phyloP scores from a whole-genome alignment of 2,113 vertebrate species.

The Pteruthius melanotis region DNA sequence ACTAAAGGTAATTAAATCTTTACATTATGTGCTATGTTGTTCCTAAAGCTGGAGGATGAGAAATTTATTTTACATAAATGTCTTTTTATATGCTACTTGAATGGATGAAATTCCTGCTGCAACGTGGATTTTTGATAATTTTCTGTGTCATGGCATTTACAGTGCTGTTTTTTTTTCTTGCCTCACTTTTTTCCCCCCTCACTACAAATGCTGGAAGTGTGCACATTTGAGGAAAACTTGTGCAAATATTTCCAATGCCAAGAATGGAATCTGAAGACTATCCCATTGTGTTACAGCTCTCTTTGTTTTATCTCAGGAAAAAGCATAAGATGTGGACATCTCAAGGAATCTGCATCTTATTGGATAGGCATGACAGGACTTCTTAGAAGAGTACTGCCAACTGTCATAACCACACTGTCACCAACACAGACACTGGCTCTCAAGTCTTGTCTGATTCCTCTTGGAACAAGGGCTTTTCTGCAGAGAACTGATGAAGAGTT shows the following conservation, averaged over 20 bases:
- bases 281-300: not conserved
- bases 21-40: not conserved
- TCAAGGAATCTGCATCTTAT: not conserved
- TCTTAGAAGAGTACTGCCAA: not conserved
- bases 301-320: not conserved
- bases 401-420: not conserved
- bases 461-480: not conserved
- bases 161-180: not conserved
- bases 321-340: not conserved
- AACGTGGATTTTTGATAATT: not conserved
- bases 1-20: not conserved
- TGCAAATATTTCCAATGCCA: constrained; percentile 10
- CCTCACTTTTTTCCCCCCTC: not conserved
- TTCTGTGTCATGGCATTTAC: not conserved
- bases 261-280: not conserved
- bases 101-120: not conserved
- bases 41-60: not conserved
- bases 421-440: not conserved
- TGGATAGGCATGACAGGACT: not conserved
- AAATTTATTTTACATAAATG: not conserved
- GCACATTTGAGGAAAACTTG: not conserved
- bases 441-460: not conserved
- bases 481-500: not conserved
- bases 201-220: not conserved
- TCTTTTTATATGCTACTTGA: not conserved